These are phyloP conservation scores for Characodon lateralis DNA, from an alignment of 2,797 vertebrate genomes.

Conservation along the genomic window DNA sequence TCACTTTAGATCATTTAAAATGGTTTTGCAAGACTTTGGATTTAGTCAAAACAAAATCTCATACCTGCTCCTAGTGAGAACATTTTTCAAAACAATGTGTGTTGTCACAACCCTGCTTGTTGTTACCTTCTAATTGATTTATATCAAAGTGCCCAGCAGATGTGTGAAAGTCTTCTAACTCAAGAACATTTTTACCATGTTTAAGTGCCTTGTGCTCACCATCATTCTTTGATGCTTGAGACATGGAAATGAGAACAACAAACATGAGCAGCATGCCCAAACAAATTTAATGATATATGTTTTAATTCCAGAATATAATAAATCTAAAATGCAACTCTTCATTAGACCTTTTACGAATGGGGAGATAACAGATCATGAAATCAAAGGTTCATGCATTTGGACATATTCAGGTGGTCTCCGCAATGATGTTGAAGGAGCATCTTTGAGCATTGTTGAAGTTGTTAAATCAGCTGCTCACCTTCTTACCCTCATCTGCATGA, in stretches of 20 bases:
- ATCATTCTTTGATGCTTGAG: background rate
- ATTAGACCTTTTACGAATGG: background rate
- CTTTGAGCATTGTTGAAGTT: background rate
- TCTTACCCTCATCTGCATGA: conserved; percentile 28
- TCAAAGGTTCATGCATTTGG: background rate
- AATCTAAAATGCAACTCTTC: background rate
- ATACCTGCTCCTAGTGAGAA: too few species aligned
- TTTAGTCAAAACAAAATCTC: too few species aligned
- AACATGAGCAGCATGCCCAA: background rate
- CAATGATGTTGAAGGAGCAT: background rate
- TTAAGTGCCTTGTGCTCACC: background rate
- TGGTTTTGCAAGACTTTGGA: too few species aligned
- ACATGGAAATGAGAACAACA: background rate
- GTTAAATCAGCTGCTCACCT: conserved; percentile 3
- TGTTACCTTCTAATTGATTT: too few species aligned
- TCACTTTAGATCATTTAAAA: too few species aligned
- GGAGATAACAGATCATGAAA: background rate
- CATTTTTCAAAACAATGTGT: too few species aligned
- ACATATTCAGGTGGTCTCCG: background rate
- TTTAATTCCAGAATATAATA: background rate
- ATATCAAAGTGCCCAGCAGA: too few species aligned
- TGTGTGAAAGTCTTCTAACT: too few species aligned
- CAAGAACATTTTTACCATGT: background rate
- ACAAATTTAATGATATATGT: background rate
- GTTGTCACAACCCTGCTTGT: too few species aligned